Base-by-base conservation (phyloP, 1,140 invertebrate species). In the Ceratina australensis region DNA sequence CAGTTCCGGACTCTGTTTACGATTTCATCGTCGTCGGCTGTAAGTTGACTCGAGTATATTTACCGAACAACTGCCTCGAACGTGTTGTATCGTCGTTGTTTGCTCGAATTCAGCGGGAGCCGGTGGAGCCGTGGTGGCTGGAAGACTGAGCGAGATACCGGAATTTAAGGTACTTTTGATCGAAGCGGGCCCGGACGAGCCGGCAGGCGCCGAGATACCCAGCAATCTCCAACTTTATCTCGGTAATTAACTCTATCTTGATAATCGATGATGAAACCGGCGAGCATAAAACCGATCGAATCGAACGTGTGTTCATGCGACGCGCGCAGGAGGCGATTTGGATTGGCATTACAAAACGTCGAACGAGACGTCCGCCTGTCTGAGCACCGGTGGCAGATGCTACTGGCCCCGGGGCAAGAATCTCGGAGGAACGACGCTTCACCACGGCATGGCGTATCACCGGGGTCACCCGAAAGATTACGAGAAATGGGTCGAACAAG, bases 281-380 rank as follows among this genome's bases (percentile, higher is more conserved):
- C 0, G 4, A 10, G 3, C n/a, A n/a, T n/a, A 72, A 60, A 4
- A 2, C 16, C 1, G 47, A n/a, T 22, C 15, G 24, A 33, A 8
- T 16, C 13, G 49, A 22, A 52, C 8, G 33, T 47, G 66, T 28
- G 61, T 28, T 59, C 50, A 2, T 16, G 26, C 50, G 12, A 13
- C 3, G 8, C 28, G 1, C 33, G 91, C 95, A 75, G 95, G 94
- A 3, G 95, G 94, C 73, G 94, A 96, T 84, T 91, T 98, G 28
- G 97, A 98, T 89, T 99, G 98, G 98, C 94, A 97, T 68, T 98
- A 97, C 88, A 95, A 95, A 87, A 98, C 97, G 0, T 95, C 96
- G 84, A 96, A 97, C 0, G 96, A 98, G 87, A 94, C 95, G 49
- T 94, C 95, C 13, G 95, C 95, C 0, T 98, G 97, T 88, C 93